phyloP scores from a whole-genome alignment of 2,113 vertebrate genomes.

The Rhynchomys soricoides region DNA sequence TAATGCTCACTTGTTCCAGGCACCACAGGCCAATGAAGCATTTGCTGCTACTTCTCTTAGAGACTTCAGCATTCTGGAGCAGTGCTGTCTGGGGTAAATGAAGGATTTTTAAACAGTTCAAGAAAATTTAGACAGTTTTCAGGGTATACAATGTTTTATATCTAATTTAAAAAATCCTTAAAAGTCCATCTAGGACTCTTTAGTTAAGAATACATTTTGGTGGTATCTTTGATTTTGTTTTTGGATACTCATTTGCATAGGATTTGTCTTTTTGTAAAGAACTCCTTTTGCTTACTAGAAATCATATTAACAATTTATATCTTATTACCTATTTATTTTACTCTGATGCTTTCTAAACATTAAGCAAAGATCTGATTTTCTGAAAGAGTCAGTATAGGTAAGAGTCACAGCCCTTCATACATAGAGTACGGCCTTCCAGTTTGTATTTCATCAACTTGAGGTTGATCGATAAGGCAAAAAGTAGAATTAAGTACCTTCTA shows the following conservation, averaged over 20 bases:
- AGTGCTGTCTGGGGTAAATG: slow-evolving; percentile 35
- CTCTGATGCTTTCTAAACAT: slow-evolving; percentile 23
- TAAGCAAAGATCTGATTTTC: slow-evolving; percentile 8
- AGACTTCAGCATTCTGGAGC: slow-evolving; percentile 24
- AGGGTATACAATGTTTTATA: neutral
- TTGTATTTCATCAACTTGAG: slow-evolving; percentile 2
- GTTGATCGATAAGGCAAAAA: neutral
- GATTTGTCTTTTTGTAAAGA: slow-evolving; percentile 58
- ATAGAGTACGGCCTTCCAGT: neutral
- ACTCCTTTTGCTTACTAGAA: slow-evolving; percentile 37
- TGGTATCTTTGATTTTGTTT: slow-evolving; percentile 1
- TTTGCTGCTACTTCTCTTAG: neutral
- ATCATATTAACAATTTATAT: neutral
- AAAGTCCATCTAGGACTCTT: neutral
- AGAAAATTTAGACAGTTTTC: neutral
- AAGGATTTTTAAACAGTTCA: neutral
- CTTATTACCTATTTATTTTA: slow-evolving; percentile 17
- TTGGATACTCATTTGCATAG: slow-evolving; percentile 24
- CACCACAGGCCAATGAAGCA: neutral
- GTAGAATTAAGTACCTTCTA: slow-evolving; percentile 19
- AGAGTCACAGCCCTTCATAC: neutral
- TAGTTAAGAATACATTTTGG: neutral
- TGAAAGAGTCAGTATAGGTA: neutral
- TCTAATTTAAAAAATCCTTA: slow-evolving; percentile 33
- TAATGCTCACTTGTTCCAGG: slow-evolving; percentile 23